phyloP scores from a whole-genome alignment of 1,140 invertebrate species.

The Telenomus remus region DNA sequence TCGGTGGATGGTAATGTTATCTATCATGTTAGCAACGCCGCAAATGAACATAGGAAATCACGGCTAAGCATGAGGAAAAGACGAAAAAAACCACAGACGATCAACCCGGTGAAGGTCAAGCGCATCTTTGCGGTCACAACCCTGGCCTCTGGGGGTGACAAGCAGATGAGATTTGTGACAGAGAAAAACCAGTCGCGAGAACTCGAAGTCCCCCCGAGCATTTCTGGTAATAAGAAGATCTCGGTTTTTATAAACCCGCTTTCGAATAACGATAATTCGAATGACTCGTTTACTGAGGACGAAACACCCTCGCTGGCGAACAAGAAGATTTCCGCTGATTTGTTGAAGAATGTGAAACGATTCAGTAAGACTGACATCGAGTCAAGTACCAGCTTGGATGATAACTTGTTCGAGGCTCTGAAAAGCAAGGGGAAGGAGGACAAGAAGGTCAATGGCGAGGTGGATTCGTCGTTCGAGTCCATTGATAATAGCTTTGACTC shows the following conservation, averaged over 20 bases:
- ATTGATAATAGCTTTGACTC: conserved; percentile 72
- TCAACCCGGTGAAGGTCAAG: conserved; percentile 74
- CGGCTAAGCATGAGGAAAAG: conserved; percentile 49
- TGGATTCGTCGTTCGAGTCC: conserved; percentile 69
- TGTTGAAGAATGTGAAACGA: conserved; percentile 69
- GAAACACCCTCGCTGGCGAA: conserved; percentile 57
- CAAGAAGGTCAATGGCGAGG: conserved; percentile 67
- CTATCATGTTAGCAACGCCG: conserved; percentile 83
- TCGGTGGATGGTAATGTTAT: conserved; percentile 90
- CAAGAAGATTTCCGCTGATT: conserved; percentile 61
- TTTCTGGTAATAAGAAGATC: conserved; percentile 74
- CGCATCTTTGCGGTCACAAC: conserved; percentile 75
- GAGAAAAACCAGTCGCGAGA: conserved; percentile 76
- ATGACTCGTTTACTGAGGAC: conserved; percentile 67
- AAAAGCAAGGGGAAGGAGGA: conserved; percentile 61
- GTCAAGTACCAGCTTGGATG: conserved; percentile 68
- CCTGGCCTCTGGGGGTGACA: conserved; percentile 69
- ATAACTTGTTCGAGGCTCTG: conserved; percentile 69
- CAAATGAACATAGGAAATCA: conserved; percentile 66
- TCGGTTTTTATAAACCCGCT: conserved; percentile 78
- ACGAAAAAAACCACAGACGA: conserved; percentile 52
- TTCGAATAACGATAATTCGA: conserved; percentile 68
- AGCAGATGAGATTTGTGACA: conserved; percentile 74
- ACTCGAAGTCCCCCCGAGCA: conserved; percentile 76
- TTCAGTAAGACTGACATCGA: conserved; percentile 69